Percentiles rank a stretch among this genome's conserved stretches.
phyloP scores from a whole-genome alignment of 2,113 vertebrate genomes.

The Dromiciops gliroides region DNA sequence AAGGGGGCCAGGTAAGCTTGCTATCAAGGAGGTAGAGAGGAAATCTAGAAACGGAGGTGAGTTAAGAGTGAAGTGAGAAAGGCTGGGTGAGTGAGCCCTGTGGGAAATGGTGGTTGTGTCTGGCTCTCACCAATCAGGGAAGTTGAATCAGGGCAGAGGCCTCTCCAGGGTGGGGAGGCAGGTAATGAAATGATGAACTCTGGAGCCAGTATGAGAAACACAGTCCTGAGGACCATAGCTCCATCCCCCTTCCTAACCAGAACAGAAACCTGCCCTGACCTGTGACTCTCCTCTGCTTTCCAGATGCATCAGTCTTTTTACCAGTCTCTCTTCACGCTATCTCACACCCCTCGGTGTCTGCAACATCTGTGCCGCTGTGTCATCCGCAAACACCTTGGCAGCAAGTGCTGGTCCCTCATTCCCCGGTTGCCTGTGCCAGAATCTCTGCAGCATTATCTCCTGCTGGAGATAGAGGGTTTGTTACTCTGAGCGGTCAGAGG shows the following conservation, averaged over 20 bases:
- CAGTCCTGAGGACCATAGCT: neutral
- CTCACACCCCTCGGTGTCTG: constrained; percentile 69
- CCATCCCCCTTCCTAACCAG: neutral
- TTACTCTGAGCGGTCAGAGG: constrained; percentile 71
- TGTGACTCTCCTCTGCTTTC: neutral
- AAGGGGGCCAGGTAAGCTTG: neutral
- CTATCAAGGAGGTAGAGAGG: neutral
- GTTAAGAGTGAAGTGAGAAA: neutral
- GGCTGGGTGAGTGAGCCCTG: no score
- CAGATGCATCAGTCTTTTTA: constrained; percentile 85
- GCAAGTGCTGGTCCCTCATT: constrained; percentile 77
- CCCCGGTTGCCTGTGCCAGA: constrained; percentile 82
- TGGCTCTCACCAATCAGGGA: neutral
- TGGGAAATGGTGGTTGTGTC: neutral
- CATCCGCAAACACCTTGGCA: constrained; percentile 71
- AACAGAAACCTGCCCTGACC: rapidly evolving
- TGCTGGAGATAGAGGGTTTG: constrained; percentile 82
- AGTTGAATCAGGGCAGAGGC: neutral
- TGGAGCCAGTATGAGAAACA: neutral
- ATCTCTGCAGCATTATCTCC: constrained; percentile 79
- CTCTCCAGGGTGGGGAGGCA: no score
- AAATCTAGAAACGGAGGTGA: neutral
- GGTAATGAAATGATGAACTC: neutral
- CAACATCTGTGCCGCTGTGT: constrained; percentile 82
- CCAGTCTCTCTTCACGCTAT: constrained; percentile 79